Conservation (phyloP, 2,113 vertebrate genomes). For the Osmerus mordax region DNA sequence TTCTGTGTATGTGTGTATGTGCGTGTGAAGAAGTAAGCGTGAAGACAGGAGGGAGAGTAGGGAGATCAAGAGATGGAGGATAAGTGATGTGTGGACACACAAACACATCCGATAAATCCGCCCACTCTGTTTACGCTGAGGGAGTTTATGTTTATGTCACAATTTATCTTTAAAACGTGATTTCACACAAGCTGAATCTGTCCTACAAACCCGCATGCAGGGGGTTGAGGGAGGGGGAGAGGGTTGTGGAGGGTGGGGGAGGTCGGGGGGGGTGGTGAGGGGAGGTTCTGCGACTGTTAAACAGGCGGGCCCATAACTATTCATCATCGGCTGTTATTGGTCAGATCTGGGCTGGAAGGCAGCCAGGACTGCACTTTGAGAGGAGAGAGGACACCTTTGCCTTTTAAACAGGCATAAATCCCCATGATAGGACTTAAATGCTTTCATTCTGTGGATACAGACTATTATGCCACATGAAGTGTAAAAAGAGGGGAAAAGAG, state of each 20-base stretch:
- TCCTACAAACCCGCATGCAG: conserved; percentile 34
- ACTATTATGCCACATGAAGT: conserved; percentile 57
- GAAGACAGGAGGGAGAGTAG: too few species aligned
- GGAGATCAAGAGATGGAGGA: too few species aligned
- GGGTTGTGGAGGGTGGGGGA: conserved; percentile 3
- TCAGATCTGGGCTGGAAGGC: conserved; percentile 55
- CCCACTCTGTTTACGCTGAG: neutral
- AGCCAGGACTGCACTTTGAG: conserved; percentile 71
- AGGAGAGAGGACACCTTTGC: conserved; percentile 70
- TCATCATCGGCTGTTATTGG: conserved; percentile 63
- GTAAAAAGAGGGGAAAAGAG: conserved; percentile 49
- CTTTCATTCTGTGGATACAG: conserved; percentile 63
- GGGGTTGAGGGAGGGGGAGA: conserved; percentile 34
- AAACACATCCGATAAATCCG: neutral
- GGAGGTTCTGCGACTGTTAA: conserved; percentile 51
- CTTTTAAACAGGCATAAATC: conserved; percentile 68
- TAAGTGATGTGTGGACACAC: too few species aligned
- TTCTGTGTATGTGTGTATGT: neutral
- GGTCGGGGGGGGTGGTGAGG: conserved; percentile 27
- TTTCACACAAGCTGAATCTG: conserved; percentile 42
- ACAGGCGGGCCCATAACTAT: conserved; percentile 62
- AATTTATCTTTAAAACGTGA: conserved; percentile 43
- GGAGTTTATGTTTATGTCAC: conserved; percentile 40
- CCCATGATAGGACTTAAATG: conserved; percentile 70
- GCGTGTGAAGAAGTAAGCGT: too few species aligned